Evolutionary conservation across 2,797 vertebrate genomes (phyloP), one percentile per base, ranked within the genome.

Genomic region (Florisuga fusca): DNA sequence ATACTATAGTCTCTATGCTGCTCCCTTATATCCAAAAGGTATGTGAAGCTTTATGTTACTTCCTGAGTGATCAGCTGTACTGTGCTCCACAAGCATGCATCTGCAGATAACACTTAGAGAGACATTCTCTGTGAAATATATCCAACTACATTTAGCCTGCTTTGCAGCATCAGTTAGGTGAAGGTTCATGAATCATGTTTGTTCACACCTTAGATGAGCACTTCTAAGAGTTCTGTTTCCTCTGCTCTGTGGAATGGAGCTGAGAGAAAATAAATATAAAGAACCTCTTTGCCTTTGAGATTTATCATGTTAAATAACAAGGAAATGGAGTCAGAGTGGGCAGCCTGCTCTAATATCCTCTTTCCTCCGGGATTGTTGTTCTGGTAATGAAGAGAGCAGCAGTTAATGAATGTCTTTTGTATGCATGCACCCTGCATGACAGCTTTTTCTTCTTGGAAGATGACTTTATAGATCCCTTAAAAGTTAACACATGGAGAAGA

Each of bases 1-100:
- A 99, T 76, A 74, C 88, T 36, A 82, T 99, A 34, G 96, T 99
- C 12, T 98, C 99, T 86, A 99, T 98, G 82, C 97, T 99, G 16
- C 98, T 99, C 41, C 99, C 99, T 4, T 99, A 99, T n/a, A 88
- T 99, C 61, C 99, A 99, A 84, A 99, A 98, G 99, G 99, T 99
- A 96, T 3, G 1, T 31, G 25, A 63, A 89, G 45, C 54, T 89
- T 86, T 85, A 7, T 80, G 80, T 73, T 91, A 23, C 66, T 59
- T 87, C 54, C 43, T 45, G 16, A 41, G 50, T 76, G 58, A 38
- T 66, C 45, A 58, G n/a, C 13, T 46, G 46, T 54, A 12, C 38
- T 69, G 50, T 53, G 31, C 50, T 87, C 6, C 84, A 46, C 12
- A 3, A 29, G 11, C 1, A 0, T 5, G 13, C 5, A 12, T 34